Conservation (phyloP, 1,140 invertebrate genomes). For the Polypedilum vanderplanki region DNA sequence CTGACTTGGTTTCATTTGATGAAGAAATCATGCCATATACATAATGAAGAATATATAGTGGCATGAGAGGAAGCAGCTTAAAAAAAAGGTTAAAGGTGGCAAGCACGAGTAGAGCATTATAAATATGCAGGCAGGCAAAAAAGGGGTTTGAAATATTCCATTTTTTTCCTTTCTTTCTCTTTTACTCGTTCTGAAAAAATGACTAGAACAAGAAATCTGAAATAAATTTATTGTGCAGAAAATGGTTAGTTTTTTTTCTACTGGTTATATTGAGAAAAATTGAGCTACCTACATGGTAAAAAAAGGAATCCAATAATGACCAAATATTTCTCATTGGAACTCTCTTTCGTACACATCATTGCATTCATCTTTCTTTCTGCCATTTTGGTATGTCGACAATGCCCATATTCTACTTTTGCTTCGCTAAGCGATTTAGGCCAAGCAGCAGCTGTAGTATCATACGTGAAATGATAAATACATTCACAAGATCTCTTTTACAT, state of each 20-base stretch:
- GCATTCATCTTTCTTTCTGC: neutral
- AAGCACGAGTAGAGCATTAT: constrained; percentile 4
- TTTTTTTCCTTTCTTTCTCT: neutral
- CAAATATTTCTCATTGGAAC: neutral
- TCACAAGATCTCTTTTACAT: too few relatives aligned
- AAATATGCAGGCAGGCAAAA: constrained; percentile 9
- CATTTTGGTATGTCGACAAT: neutral
- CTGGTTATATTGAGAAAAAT: neutral
- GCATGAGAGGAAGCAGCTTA: neutral
- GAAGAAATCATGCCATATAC: too few relatives aligned
- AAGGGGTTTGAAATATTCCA: neutral
- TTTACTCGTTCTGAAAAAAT: neutral
- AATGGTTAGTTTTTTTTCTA: neutral
- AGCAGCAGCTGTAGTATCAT: too few relatives aligned
- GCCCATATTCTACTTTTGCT: constrained; percentile 10
- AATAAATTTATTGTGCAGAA: constrained; percentile 6
- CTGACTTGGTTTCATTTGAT: too few relatives aligned
- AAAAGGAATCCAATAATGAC: constrained; percentile 18
- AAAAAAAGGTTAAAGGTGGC: constrained; percentile 12
- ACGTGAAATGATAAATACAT: too few relatives aligned
- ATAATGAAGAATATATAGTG: too few relatives aligned
- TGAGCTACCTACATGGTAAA: neutral
- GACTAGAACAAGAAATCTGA: neutral
- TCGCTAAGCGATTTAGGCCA: neutral
- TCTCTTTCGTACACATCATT: neutral